Base-by-base conservation (phyloP, 2,888 invertebrate genomes). In the Tenodera sinensis region DNA sequence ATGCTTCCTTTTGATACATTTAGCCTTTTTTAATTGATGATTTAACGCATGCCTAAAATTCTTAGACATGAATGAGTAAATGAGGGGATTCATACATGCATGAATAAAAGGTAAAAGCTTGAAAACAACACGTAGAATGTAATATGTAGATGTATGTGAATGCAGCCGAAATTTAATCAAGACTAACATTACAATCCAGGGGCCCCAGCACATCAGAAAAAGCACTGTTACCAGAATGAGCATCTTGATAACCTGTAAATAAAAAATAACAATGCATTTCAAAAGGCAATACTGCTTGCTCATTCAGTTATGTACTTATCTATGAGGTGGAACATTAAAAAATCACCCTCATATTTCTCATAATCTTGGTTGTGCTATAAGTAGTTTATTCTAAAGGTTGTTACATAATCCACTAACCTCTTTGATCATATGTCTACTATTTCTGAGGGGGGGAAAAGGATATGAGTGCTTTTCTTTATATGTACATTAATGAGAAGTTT, bases 181-280 rank as follows among this genome's bases (percentile, higher is more conserved):
- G 27, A 94, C 92, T 87, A 93, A 92, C 91, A 94, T 92, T 34
- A 93, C 92, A 47, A 94, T 92, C 81, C 93, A 93, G 3, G 94
- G 94, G n/a, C 94, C 94, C 94, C 94, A 94, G 91, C 94, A 94
- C 9, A 94, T 83, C 54, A 94, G 91, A 91, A 94, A 94, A 1
- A 94, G 92, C 3, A 93, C 87, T 30, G 94, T 93, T 20, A 94
- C 94, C 25, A 94, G 92, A 15, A 94, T 92, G 89, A 94, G 92
- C 94, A 94, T 94, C 91, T 94, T 94, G 90, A 94, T 94, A 14
- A 94, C 94, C 94, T 94, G 92, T 0, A 91, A 71, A 71, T 1
- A 71, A 71, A 71, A 71, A 71, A 71, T 42, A 71, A 71, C 12
- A 1, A 20, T 15, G 15, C 20, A 14, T 54, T 2, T 54, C 12